Conservation (phyloP, 1,140 invertebrate genomes). For the Drosophila erecta region DNA sequence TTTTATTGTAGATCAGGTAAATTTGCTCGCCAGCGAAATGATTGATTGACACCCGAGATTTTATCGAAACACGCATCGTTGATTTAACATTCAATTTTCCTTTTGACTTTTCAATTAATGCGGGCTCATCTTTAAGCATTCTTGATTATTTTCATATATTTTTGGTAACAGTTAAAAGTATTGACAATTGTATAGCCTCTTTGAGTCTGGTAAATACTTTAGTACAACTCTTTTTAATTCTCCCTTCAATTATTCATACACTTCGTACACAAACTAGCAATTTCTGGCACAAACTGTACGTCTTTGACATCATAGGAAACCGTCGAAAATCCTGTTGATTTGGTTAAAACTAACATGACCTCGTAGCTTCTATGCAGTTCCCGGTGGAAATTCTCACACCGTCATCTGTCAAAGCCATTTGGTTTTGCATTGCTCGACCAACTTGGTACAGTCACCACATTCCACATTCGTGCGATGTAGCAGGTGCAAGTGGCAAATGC, state of each 20-base stretch:
- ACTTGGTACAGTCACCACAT: constrained; percentile 34
- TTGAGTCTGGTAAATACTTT: too few species aligned
- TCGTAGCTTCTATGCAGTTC: constrained; percentile 19
- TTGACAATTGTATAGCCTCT: too few species aligned
- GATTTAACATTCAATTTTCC: constrained; percentile 2
- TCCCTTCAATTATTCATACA: not conserved
- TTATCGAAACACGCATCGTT: constrained; percentile 8
- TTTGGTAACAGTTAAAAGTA: not conserved
- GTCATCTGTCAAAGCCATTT: constrained; percentile 43
- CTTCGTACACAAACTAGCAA: not conserved
- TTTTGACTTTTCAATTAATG: not conserved
- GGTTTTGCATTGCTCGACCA: not conserved
- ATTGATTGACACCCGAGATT: constrained; percentile 26
- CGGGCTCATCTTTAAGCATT: not conserved
- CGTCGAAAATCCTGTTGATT: constrained; percentile 1
- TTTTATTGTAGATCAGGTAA: constrained; percentile 27
- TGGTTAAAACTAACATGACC: constrained; percentile 9
- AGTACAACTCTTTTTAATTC: too few species aligned
- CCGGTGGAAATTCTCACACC: constrained; percentile 31
- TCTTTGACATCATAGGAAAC: constrained; percentile 7
- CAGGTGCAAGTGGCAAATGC: constrained; percentile 26
- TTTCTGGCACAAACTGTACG: not conserved
- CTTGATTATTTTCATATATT: not conserved
- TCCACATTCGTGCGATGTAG: constrained; percentile 4
- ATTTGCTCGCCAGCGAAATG: constrained; percentile 5